These are phyloP conservation scores for Xyrauchen texanus DNA, from an alignment of 2,113 vertebrate species.

Conservation along the genomic window DNA sequence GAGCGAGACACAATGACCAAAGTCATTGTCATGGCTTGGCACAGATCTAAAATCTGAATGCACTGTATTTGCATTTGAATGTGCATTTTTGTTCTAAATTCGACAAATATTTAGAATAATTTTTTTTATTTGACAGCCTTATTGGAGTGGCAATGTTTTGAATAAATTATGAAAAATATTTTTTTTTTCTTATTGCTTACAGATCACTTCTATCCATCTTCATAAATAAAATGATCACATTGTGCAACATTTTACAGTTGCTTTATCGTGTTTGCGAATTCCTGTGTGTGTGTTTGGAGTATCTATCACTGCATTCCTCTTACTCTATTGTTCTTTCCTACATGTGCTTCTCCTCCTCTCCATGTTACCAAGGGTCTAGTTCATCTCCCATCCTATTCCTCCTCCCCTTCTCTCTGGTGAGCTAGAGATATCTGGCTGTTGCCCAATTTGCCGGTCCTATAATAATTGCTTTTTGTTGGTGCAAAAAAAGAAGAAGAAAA, in stretches of 20 bases:
- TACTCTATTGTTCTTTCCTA: background rate
- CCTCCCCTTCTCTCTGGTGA: slow-evolving; percentile 28
- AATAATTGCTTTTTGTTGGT: slow-evolving; percentile 67
- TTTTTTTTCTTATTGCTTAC: too few relatives aligned
- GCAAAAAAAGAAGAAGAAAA: slow-evolving; percentile 19
- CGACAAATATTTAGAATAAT: too few relatives aligned
- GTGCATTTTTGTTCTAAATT: too few relatives aligned
- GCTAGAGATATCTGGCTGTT: slow-evolving; percentile 57
- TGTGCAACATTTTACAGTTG: background rate
- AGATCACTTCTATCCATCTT: too few relatives aligned
- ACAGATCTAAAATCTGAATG: too few relatives aligned
- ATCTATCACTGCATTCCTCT: slow-evolving; percentile 7
- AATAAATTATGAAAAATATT: too few relatives aligned
- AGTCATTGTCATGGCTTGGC: too few relatives aligned
- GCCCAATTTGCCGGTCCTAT: slow-evolving; percentile 60
- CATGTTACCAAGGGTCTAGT: slow-evolving; percentile 41
- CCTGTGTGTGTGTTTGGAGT: slow-evolving; percentile 9
- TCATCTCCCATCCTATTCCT: slow-evolving; percentile 24
- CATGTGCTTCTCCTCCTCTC: slow-evolving; percentile 10
- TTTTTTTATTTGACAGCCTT: too few relatives aligned
- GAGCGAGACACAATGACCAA: too few relatives aligned
- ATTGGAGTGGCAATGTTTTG: too few relatives aligned
- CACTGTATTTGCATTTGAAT: too few relatives aligned
- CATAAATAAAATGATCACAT: background rate
- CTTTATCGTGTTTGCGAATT: background rate